Evolutionary conservation across 2,113 vertebrate species (phyloP), one percentile per base, ranked within the genome.

Genomic region (Brachyhypopomus occidentalis): DNA sequence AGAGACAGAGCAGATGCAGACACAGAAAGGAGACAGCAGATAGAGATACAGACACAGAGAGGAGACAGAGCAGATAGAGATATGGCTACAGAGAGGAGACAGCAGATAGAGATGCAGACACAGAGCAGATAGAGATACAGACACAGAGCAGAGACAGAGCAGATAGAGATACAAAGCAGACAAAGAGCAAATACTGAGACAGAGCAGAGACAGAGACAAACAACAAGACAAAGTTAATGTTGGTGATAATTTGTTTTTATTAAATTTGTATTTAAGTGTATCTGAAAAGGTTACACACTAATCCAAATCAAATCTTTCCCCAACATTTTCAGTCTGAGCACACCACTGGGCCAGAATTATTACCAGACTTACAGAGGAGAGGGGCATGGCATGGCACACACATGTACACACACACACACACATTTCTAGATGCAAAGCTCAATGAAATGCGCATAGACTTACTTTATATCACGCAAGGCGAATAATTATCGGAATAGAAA

Each of bases 291-390:
- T 86, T 83, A 76, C 85, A 77, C 71, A 77, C 79, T 88, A 38
- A 36, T 87, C 87, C 87, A 89, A 90, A 91, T 86, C 84, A 85
- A 90, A 90, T 88, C 88, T 88, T 85, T 83, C 60, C 80, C 76
- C 83, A 80, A 86, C 77, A 88, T 86, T 90, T 90, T 87, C 86
- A 64, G 82, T 80, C 56, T 80, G 85, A 90, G 88, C 88, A 86
- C 89, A 92, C 90, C 92, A 90, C 83, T 81, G 84, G 38, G 83
- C 67, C 86, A 59, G 87, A 86, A 77, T 83, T 85, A 89, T 84
- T 89, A 79, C 87, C 79, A 80, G 86, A 85, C 73, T 78, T 77
- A 84, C 78, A 87, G 41, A 38, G 20, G 34, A 41, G 7, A n/a
- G 20, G 38, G 19, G 20, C 7, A 22, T 2, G 41, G 19, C 38